Base-by-base conservation (phyloP, 2,113 vertebrate genomes). In the Gallinago paraguaiae region DNA sequence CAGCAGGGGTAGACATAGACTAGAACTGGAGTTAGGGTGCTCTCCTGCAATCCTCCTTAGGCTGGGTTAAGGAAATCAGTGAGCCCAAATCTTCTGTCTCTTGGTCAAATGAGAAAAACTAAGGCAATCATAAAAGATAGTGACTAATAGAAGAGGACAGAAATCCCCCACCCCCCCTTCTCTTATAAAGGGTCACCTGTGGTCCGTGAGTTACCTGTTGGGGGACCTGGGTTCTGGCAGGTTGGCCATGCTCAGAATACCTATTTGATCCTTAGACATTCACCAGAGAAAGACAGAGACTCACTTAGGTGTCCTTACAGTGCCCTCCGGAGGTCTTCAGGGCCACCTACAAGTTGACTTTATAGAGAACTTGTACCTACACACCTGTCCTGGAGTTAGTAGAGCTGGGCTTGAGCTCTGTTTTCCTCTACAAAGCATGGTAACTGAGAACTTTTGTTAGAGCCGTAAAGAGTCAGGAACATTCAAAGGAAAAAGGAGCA, bases 281-380 rank as follows among this genome's bases (percentile, higher is more conserved):
- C 5, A 3, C 12, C 56, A 45, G 39, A 45, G 22, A 31, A 78
- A 61, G 11, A 31, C 6, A n/a, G 23, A 71, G 6, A 15, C 4
- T 83, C 25, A 50, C 82, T 89, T 95, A 51, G 8, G 5, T 76
- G 69, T 91, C 80, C 77, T 89, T 91, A 84, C 33, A 93, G 92
- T 92, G 94, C 94, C 93, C 91, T 93, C 94, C 48, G 10, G 88
- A 95, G 95, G 92, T 78, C 48, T 69, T 79, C 43, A 46, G 35
- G 33, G 35, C 39, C 65, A 82, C 39, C 77, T 93, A 57, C 95
- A 93, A 91, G 64, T 56, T 54, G 16, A 11, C 7, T 63, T 86
- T 46, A 23, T 4, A 39, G 20, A 23, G 54, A 91, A 50, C 20
- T 43, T 70, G 13, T 19, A 6, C 12, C 31, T 27, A 16, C n/a